phyloP scores from a whole-genome alignment of 1,140 invertebrate species.

The Sminthurinus signatus region DNA sequence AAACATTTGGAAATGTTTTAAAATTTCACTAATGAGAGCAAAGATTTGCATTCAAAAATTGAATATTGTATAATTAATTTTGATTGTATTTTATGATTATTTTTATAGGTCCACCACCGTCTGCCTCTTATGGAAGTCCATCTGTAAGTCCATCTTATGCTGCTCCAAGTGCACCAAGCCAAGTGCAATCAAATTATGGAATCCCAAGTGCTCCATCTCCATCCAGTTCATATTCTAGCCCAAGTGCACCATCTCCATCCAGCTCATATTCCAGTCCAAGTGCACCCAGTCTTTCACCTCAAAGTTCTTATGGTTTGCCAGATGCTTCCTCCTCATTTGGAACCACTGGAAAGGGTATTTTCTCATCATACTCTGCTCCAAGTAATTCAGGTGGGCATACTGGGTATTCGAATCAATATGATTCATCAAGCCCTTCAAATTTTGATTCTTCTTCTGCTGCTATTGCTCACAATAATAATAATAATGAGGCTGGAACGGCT shows the following conservation, averaged over 20 bases:
- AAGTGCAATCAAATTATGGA: no score
- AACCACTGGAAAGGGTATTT: conserved; percentile 3
- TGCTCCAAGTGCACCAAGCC: background rate
- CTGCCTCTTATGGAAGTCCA: background rate
- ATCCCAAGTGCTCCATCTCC: background rate
- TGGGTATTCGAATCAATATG: conserved; percentile 12
- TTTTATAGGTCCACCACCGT: background rate
- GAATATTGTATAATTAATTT: no score
- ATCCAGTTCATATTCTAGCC: background rate
- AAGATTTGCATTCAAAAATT: no score
- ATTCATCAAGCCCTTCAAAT: background rate
- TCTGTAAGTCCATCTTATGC: background rate
- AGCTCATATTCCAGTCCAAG: background rate
- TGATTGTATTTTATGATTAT: no score
- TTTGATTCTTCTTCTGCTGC: no score
- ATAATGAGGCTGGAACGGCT: conserved; percentile 18
- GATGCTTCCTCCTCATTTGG: background rate
- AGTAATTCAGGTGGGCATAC: conserved; percentile 11
- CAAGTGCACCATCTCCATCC: background rate
- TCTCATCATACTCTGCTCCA: conserved; percentile 15
- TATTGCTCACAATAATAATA: no score
- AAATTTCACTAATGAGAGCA: no score
- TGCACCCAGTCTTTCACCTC: background rate
- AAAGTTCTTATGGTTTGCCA: background rate
- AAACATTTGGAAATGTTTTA: no score